Evolutionary conservation across 2,888 invertebrate species (phyloP), one percentile per base, ranked within the genome.

Genomic region (Sarcophaga variegata): DNA sequence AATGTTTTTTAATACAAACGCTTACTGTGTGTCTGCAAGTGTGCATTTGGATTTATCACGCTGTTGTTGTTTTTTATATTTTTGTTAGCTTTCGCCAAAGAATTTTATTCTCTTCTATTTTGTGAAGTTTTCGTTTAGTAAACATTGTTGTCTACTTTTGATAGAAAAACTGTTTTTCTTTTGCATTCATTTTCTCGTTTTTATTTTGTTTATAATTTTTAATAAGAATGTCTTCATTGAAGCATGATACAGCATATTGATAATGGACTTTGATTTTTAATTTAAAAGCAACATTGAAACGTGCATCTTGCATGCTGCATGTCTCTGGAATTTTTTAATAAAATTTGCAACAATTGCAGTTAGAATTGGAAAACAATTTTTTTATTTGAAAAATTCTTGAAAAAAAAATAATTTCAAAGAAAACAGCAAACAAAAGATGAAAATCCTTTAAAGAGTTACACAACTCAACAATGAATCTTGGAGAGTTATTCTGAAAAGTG

Each of bases 141-240:
- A n/a, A 54, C 27, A 27, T 59, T 59, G 27, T 59, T 71, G 22
- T n/a, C 8, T 25, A n/a, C 8, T 25, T 25, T 14, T 25, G 6
- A 45, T 14, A 27, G 11, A 6, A 27, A 75, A 49, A 25, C 25
- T 70, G n/a, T 14, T 70, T 70, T 78, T 62, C 27, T 0, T 37
- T 37, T 37, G 37, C 5, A 37, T 37, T 6, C 6, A 37, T 37
- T 37, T 37, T 37, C 37, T 37, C 37, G 37, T 6, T 37, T 37
- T 6, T 37, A 1, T 37, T 37, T 27, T 27, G 3, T 37, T 37
- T 14, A 70, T 27, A 12, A 27, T 64, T 54, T 70, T 79, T 49
- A 79, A 79, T 27, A 70, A 70, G 20, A 49, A 79, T 70, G 11
- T 22, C 62, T 45, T 63, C 60, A 45, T 62, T 37, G 45, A 62